Evolutionary conservation across 2,888 invertebrate genomes (phyloP), one percentile per base, ranked within the genome.

Genomic region (Zhengitettix transpicula): DNA sequence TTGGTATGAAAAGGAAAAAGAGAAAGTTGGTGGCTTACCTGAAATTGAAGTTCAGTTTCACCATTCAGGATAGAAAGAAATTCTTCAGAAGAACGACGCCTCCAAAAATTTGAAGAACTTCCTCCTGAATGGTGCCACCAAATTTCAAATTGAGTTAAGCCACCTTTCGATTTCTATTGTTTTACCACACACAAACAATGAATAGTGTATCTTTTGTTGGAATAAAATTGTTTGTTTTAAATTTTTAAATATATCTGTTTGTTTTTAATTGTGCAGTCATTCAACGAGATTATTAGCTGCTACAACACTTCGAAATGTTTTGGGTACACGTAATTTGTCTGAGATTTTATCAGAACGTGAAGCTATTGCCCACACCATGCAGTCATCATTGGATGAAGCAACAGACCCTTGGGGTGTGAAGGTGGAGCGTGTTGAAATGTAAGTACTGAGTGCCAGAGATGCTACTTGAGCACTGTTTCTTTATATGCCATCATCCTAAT

Each of bases 361-460:
- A 71, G 85, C 86, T 14, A 92, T 97, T 68, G 91, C 93, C 54
- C 87, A 88, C 69, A 84, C 86, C 64, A 95, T 96, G 93, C 91
- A 93, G 72, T 74, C 81, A 52, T 84, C 85, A 55, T 72, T 93
- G 64, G 91, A 92, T 67, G 87, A 88, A 62, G 91, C 91, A 51
- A 91, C 92, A 0, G 91, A 91, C 69, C 89, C 89, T 1, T 92
- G 93, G 93, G 93, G 92, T 41, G 89, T 93, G 52, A 91, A 92
- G 75, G 92, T 94, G 14, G 94, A 95, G 72, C 78, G 95, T 65
- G 95, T 95, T 40, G 95, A 96, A 81, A 93, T 96, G 91, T 91
- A 77, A 81, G 82, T 74, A 28, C 28, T 28, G 3, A 28, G 28
- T 28, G 28, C 28, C 28, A 28, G 28, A 28, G 28, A 28, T 28